A percentile compares a stretch with the other conserved stretches of the same genome.
Evolutionary conservation across 1,140 invertebrate genomes (phyloP).

Genomic region (Bactericera cockerelli): DNA sequence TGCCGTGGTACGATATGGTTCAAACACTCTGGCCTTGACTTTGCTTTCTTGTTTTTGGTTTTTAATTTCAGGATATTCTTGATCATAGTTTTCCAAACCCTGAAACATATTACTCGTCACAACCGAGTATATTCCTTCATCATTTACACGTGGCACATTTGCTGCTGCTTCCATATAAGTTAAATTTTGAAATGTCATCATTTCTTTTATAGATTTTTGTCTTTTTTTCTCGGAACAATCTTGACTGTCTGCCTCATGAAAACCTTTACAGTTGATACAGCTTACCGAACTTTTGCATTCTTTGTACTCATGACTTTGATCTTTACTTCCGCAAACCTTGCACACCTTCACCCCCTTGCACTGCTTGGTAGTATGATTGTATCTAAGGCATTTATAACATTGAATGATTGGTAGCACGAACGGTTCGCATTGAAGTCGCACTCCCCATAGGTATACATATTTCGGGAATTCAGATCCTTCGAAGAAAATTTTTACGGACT

Average conservation of each 20-base stretch:
- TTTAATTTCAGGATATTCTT: too few species aligned
- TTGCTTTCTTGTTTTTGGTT: neutral
- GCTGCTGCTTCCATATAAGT: neutral
- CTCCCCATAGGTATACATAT: neutral
- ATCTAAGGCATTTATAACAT: neutral
- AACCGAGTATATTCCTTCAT: neutral
- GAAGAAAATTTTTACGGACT: neutral
- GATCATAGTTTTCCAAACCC: too few species aligned
- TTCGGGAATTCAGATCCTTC: neutral
- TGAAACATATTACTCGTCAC: too few species aligned
- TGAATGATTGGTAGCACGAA: neutral
- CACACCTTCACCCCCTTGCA: neutral
- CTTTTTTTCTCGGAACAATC: neutral
- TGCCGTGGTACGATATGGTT: neutral
- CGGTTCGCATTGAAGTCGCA: neutral
- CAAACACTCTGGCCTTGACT: neutral
- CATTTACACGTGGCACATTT: neutral
- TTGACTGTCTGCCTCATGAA: neutral
- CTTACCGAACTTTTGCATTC: too few species aligned
- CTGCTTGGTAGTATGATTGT: neutral
- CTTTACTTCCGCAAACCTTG: neutral
- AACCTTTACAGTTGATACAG: neutral
- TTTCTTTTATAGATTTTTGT: neutral
- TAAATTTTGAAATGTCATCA: neutral
- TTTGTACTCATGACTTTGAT: neutral